phyloP scores from a whole-genome alignment of 2,888 invertebrate genomes.

The Hemaris fuciformis region DNA sequence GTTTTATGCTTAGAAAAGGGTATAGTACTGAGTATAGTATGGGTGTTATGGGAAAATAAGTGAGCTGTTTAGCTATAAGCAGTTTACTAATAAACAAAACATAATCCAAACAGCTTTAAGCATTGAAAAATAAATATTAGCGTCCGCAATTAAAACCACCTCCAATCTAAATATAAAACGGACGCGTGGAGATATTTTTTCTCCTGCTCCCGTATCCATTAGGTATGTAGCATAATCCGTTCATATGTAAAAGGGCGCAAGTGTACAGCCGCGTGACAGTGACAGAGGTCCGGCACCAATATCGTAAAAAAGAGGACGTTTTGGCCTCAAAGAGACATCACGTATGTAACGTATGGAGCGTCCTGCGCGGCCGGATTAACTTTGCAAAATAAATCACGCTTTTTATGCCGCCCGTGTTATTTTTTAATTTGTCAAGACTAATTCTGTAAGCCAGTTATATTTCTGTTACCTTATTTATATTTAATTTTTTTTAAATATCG shows the following conservation, averaged over 20 bases:
- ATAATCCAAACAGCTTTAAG: not conserved
- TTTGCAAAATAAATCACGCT: slow-evolving; percentile 5
- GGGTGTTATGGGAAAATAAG: no score
- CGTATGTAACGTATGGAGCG: slow-evolving; percentile 12
- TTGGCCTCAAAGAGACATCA: slow-evolving; percentile 25
- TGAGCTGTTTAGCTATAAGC: no score
- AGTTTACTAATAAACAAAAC: no score
- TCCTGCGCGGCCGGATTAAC: slow-evolving; percentile 14
- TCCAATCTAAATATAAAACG: not conserved
- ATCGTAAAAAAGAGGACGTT: slow-evolving; percentile 32
- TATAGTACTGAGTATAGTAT: no score
- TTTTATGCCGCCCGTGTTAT: not conserved
- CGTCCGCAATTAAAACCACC: not conserved
- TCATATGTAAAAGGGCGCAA: not conserved
- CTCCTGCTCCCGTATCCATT: not conserved
- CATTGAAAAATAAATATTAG: not conserved
- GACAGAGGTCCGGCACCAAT: slow-evolving; percentile 44
- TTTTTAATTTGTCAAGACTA: not conserved
- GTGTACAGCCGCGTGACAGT: slow-evolving; percentile 33
- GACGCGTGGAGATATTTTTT: not conserved
- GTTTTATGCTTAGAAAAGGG: no score
- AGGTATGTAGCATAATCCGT: slow-evolving; percentile 3
- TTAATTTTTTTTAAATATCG: no score
- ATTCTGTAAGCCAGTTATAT: not conserved
- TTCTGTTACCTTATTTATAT: not conserved